Evolutionary conservation across 2,113 vertebrate genomes (phyloP).

Genomic region (Aspiorhynchus laticeps): DNA sequence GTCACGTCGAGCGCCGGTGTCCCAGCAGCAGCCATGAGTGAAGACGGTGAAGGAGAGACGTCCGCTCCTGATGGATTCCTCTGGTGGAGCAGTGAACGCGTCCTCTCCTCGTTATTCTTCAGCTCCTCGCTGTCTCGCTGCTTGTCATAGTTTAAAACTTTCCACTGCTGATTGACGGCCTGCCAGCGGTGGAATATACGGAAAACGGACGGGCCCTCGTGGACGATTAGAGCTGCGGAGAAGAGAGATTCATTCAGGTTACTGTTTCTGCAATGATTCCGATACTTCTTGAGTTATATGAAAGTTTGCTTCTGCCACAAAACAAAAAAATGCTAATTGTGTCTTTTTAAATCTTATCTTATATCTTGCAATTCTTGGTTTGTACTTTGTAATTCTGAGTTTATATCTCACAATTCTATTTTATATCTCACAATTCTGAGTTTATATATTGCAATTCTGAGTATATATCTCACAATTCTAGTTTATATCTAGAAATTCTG

Average conservation of each 20-base stretch:
- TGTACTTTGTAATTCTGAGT: no score
- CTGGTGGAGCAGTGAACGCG: slow-evolving; percentile 82
- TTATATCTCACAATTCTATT: no score
- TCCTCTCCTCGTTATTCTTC: slow-evolving; percentile 84
- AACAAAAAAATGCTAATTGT: no score
- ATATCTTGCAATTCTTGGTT: neutral
- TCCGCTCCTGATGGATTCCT: slow-evolving; percentile 69
- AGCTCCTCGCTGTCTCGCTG: slow-evolving; percentile 89
- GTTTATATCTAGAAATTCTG: no score
- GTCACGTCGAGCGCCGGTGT: slow-evolving; percentile 59
- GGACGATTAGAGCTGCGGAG: slow-evolving; percentile 91
- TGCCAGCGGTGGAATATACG: slow-evolving; percentile 99
- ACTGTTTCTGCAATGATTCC: slow-evolving; percentile 22
- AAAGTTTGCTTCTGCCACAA: no score
- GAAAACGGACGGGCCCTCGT: slow-evolving; percentile 96
- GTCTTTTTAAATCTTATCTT: no score
- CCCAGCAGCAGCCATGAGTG: slow-evolving; percentile 79
- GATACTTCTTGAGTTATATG: neutral
- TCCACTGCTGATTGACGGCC: slow-evolving; percentile 99
- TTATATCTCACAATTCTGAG: no score
- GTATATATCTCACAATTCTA: no score
- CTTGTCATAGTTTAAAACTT: slow-evolving; percentile 98
- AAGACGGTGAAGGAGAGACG: slow-evolving; percentile 78
- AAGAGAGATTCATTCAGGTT: slow-evolving; percentile 53
- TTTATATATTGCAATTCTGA: no score